These are phyloP conservation scores for Alectoris magna DNA, from an alignment of 2,797 vertebrate genomes.

Conservation along the genomic window DNA sequence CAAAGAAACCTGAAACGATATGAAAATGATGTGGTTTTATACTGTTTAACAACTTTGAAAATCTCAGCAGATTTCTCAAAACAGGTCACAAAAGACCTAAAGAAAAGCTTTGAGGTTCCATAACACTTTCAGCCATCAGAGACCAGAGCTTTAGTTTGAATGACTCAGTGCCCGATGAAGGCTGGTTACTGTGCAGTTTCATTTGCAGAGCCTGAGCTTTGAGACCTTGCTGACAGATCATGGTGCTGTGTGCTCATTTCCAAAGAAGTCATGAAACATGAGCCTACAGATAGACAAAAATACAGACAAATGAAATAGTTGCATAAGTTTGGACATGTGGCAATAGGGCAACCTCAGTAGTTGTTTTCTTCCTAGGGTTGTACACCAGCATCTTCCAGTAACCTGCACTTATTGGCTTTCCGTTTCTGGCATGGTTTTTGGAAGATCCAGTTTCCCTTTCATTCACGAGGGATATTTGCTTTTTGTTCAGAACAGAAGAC, in stretches of 20 bases:
- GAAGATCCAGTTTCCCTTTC: not conserved
- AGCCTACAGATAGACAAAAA: not conserved
- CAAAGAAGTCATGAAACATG: not conserved
- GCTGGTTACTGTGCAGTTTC: not conserved
- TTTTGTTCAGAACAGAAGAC: not conserved
- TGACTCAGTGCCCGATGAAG: fast-evolving
- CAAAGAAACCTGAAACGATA: conserved; percentile 30
- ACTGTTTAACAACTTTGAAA: not conserved
- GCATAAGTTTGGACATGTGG: conserved; percentile 1
- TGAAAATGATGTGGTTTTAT: not conserved
- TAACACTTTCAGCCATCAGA: not conserved
- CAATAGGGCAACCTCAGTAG: not conserved
- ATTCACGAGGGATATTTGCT: not conserved
- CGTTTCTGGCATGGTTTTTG: not conserved
- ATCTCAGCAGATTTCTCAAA: conserved; percentile 28
- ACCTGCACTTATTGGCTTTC: not conserved
- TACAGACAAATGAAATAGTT: not conserved
- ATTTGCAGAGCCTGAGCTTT: not conserved
- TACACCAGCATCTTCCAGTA: conserved; percentile 34
- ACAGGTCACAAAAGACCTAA: not conserved
- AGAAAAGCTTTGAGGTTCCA: not conserved
- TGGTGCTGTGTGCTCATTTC: not conserved
- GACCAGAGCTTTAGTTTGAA: not conserved
- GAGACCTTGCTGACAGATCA: not conserved
- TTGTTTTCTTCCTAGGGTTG: not conserved